Conservation (phyloP, 2,797 vertebrate species). For the Crypturellus tataupa region DNA sequence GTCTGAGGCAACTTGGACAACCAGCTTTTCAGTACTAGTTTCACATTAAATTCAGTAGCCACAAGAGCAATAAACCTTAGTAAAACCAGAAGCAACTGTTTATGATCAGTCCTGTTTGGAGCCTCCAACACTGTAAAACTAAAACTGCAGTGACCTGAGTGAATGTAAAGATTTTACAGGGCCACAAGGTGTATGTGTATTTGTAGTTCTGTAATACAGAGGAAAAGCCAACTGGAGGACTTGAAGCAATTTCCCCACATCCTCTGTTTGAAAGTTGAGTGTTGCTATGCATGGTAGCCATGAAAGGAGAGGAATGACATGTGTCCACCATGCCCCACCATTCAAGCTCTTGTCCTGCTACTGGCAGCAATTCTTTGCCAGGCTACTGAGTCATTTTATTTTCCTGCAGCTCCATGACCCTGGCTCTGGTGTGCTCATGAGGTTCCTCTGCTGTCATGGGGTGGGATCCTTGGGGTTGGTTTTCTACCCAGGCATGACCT, state of each 20-base stretch:
- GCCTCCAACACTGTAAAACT: slow-evolving; percentile 51
- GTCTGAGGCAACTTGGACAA: slow-evolving; percentile 48
- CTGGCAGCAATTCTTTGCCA: not conserved
- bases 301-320: not conserved
- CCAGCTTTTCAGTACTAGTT: slow-evolving; percentile 57
- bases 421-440: not conserved
- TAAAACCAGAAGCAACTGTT: slow-evolving; percentile 71
- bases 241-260: not conserved
- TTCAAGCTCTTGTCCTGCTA: not conserved
- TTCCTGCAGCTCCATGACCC: not conserved
- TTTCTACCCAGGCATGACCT: not conserved
- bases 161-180: slow-evolving; percentile 41
- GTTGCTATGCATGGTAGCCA: not conserved
- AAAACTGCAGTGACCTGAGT: slow-evolving; percentile 55
- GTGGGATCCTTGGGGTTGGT: not conserved
- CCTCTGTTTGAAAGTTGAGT: not conserved
- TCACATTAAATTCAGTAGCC: slow-evolving; percentile 55
- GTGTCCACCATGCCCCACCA: not conserved
- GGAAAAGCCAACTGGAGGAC: not conserved
- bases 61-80: slow-evolving; percentile 67
- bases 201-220: not conserved
- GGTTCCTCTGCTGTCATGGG: not conserved
- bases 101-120: slow-evolving; percentile 64
- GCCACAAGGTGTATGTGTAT: not conserved
- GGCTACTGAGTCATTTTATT: not conserved